Percentiles rank a stretch among this genome's conserved stretches.
These are phyloP conservation scores for Chaetophractus vellerosus DNA, from an alignment of 2,797 vertebrate species.

Conservation along the genomic window DNA sequence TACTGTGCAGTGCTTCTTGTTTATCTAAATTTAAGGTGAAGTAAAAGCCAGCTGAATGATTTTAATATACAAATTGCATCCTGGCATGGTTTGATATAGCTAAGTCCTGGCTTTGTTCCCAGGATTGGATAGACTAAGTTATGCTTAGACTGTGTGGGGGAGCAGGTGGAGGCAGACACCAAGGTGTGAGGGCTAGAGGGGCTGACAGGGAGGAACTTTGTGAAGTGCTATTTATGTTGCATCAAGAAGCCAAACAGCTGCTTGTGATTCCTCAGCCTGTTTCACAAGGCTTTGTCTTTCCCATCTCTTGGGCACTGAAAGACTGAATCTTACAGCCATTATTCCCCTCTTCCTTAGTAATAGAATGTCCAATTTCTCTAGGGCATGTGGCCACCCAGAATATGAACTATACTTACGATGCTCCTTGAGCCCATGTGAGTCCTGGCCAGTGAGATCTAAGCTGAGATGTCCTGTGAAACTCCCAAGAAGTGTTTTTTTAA, in stretches of 20 bases:
- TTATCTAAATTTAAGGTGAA: constrained; percentile 39
- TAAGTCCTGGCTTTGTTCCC: not conserved
- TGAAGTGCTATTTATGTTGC: constrained; percentile 30
- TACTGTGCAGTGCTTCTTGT: not conserved
- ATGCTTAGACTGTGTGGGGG: not conserved
- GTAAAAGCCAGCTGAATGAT: constrained; percentile 14
- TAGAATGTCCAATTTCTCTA: not conserved
- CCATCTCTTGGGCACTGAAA: not conserved
- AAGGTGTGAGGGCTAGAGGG: not conserved
- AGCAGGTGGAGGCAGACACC: constrained; percentile 21
- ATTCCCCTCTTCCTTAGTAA: not conserved
- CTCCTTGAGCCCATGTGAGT: not conserved
- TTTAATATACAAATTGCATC: constrained; percentile 15
- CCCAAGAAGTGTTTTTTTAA: not conserved
- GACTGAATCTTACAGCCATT: not conserved
- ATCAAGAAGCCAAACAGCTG: not conserved
- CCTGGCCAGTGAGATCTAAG: not conserved
- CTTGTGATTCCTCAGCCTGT: not conserved
- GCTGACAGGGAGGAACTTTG: not conserved
- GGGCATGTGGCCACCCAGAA: not conserved
- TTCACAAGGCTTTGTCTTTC: not conserved
- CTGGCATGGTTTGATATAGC: not conserved
- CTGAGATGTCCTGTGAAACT: not conserved
- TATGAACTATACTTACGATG: not conserved
- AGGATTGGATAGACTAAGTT: not conserved